A percentile compares a stretch with the other conserved stretches of the same genome.
Evolutionary conservation across 2,797 vertebrate genomes (phyloP).

Genomic region (Coilia nasus): DNA sequence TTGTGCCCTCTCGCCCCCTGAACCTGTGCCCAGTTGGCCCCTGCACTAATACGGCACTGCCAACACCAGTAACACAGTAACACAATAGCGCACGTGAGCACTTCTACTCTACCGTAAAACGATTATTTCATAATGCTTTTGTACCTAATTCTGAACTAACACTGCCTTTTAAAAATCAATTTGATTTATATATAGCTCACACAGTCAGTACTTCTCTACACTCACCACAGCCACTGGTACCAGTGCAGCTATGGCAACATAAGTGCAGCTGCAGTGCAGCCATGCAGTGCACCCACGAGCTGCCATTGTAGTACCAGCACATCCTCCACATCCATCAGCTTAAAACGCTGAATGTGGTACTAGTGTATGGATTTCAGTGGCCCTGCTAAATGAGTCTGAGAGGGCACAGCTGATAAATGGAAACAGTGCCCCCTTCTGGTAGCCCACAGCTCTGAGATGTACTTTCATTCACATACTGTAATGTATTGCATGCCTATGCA

Average conservation of each 20-base stretch:
- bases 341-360: not conserved
- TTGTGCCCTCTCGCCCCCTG: too few relatives aligned
- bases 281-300: not conserved
- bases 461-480: not conserved
- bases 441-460: constrained; percentile 41
- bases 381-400: constrained; percentile 5
- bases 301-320: not conserved
- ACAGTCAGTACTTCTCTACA: not conserved
- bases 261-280: not conserved
- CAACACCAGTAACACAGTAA: not conserved
- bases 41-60: not conserved
- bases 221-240: not conserved
- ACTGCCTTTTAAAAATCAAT: not conserved
- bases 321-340: not conserved
- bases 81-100: not conserved
- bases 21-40: too few relatives aligned
- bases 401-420: constrained; percentile 35
- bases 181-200: not conserved
- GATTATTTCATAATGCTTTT: not conserved
- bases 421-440: constrained; percentile 62
- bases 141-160: not conserved
- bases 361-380: not conserved
- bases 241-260: not conserved
- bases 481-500: constrained; percentile 1
- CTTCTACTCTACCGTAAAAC: not conserved